Conservation (phyloP, 2,888 invertebrate genomes). For the Pantelozetes paolii region DNA sequence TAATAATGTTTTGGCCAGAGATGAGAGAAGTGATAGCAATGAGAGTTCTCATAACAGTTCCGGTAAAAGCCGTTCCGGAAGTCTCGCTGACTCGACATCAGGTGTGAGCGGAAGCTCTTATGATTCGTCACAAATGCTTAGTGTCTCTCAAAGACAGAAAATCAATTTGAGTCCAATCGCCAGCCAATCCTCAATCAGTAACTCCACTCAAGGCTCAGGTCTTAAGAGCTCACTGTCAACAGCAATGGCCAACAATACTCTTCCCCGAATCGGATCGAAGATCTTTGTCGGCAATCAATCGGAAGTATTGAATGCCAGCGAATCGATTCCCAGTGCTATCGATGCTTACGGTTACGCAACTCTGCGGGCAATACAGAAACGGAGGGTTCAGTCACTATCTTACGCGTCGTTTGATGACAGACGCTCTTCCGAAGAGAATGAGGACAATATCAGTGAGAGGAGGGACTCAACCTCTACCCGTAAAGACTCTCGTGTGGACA, state of each 20-base stretch:
- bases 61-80: slow-evolving; percentile 56
- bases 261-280: slow-evolving; percentile 7
- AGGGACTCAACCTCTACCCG: not conserved
- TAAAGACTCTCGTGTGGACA: not conserved
- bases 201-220: slow-evolving; percentile 45
- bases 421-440: slow-evolving; percentile 19
- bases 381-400: slow-evolving; percentile 47
- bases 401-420: slow-evolving; percentile 16
- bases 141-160: slow-evolving; percentile 65
- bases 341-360: slow-evolving; percentile 54
- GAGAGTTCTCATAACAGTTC: slow-evolving; percentile 47
- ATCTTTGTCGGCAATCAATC: not conserved
- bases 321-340: slow-evolving; percentile 50
- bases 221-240: not conserved
- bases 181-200: slow-evolving; percentile 63
- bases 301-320: slow-evolving; percentile 1
- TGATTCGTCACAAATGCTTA: slow-evolving; percentile 59
- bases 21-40: slow-evolving; percentile 49
- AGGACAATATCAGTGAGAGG: slow-evolving; percentile 1
- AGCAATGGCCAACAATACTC: not conserved
- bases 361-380: slow-evolving; percentile 51
- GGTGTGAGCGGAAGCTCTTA: slow-evolving; percentile 65
- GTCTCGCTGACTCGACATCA: slow-evolving; percentile 67
- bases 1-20: slow-evolving; percentile 34
- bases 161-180: slow-evolving; percentile 77